Base-by-base conservation (phyloP, 2,888 invertebrate genomes). In the Ophion costatus region DNA sequence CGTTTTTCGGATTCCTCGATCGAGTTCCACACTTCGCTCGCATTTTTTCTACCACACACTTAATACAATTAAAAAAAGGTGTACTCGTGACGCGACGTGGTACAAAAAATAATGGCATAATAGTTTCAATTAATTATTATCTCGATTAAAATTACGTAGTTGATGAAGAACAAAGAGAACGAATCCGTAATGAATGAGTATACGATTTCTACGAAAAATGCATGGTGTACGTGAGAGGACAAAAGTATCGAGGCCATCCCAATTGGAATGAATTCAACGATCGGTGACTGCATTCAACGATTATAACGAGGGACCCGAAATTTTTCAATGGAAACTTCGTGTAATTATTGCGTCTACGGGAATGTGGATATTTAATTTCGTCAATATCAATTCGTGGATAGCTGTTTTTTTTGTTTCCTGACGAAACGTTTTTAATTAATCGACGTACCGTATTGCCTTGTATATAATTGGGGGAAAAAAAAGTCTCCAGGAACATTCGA, bases 401-500 rank as follows among this genome's bases (percentile, higher is more conserved):
- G 64, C 33, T 17, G 29, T 63, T 63, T 56, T 70, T 38, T 59
- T 45, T 59, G 42, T 74, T 61, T 66, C n/a, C 66, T 7, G 24
- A 29, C 38, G 5, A 42, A 42, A 42, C 11, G 56, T 42, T 42
- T 64, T 66, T 59, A 61, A 73, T 74, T 73, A 80, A 80, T 66
- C 56, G 57, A 66, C 57, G 63, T 51, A 29, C 24, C 6, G 9
- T 61, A 29, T n/a, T 71, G 29, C 67, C 42, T 78, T 45, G 63
- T 33, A 45, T 45, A 45, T 45, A 45, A 45, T 69, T 57, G 22
- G 7, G 11, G 59, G 20, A 45, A 51, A 66, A 77, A 69, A 73
- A 73, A 73, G 42, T 3, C 20, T 17, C 61, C 29, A 33, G 78
- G 51, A 76, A 87, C 76, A 83, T 85, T 82, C 87, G 83, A 29